Base-by-base conservation (phyloP, 2,797 vertebrate species). In the Morelia viridis region DNA sequence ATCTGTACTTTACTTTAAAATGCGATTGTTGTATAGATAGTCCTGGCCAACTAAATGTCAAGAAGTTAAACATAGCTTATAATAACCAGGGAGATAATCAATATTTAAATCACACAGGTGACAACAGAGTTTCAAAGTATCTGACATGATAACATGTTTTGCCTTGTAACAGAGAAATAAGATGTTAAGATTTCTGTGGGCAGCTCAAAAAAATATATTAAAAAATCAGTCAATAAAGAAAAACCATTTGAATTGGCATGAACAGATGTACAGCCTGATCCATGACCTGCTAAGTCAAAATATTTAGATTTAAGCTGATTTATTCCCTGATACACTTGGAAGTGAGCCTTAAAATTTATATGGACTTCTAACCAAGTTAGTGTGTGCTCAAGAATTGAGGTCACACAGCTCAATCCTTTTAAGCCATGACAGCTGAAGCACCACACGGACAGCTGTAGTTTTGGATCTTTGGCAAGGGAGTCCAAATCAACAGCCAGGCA, bases 21-120 rank as follows among this genome's bases (percentile, higher is more conserved):
- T 3, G 1, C 0, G 0, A 58, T 93, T 94, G 53, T 87, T 87
- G 56, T 85, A 93, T 0, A 3, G 10, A 89, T 76, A 11, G 64
- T 89, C 28, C 60, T 11, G 1, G 71, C 89, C 56, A 91, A 53
- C 1, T 68, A 91, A 28, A 61, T 46, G 15, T 88, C 76, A 89
- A 58, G 24, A 92, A 94, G 86, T 76, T 58, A 92, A 94, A 93
- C 85, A 87, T 3, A 91, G 84, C 84, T 4, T 60, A 12, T 41
- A 2, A 0, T 41, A 2, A 0, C 87, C 2, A 57, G 0, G 1
- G 53, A 88, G 88, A 46, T 0, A 93, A 92, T 83, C 1, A 88
- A 62, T 31, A 61, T 41, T 92, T 13, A 28, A 88, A 15, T 26
- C 17, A 95, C 92, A 88, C 53, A 11, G 41, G 17, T 53, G 12